Evolutionary conservation across 2,797 vertebrate species (phyloP).

Genomic region (Pagetopsis macropterus): DNA sequence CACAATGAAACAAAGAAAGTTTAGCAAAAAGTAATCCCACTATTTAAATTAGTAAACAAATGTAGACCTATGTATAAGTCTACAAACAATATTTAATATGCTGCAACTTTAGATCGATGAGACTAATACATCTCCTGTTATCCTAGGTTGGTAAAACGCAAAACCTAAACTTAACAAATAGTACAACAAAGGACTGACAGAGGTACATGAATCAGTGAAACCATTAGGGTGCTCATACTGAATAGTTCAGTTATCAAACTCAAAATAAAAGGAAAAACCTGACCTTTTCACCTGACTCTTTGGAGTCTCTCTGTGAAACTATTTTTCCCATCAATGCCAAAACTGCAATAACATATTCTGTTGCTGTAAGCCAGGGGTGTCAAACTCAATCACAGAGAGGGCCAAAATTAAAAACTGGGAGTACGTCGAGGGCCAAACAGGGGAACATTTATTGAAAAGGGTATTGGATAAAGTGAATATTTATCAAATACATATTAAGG

Average conservation of each 20-base stretch:
- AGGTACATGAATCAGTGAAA: neutral
- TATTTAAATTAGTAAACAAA: neutral
- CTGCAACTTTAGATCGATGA: neutral
- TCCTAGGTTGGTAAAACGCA: too few species aligned
- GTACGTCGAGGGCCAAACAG: too few species aligned
- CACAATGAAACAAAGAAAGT: constrained; percentile 1
- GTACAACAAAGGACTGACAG: neutral
- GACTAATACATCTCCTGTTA: neutral
- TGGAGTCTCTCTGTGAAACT: neutral
- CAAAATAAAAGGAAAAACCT: too few species aligned
- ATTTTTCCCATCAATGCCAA: neutral
- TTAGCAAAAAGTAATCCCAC: neutral
- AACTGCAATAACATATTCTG: neutral
- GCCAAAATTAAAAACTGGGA: too few species aligned
- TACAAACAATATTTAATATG: too few species aligned
- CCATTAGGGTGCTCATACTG: neutral
- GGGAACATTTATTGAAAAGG: too few species aligned
- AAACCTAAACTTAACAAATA: neutral
- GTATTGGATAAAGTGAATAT: too few species aligned
- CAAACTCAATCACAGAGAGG: too few species aligned
- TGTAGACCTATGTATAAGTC: neutral
- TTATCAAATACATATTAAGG: too few species aligned
- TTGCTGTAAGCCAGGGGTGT: too few species aligned
- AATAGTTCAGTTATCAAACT: neutral
- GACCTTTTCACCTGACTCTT: too few species aligned